These are phyloP conservation scores for Euleptes europaea DNA, from an alignment of 2,113 vertebrate species.

Conservation along the genomic window DNA sequence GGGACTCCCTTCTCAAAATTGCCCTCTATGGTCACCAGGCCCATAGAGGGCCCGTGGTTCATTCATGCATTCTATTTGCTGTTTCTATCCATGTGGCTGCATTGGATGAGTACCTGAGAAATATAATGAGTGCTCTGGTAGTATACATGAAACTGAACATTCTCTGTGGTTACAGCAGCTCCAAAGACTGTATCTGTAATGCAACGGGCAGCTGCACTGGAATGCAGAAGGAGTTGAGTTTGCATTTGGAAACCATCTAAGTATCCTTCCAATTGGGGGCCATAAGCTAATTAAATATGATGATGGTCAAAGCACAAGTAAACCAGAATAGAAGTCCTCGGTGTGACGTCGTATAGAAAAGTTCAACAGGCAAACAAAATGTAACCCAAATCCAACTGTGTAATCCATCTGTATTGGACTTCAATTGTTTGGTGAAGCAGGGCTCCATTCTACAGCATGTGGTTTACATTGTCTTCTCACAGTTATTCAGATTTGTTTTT, in stretches of 20 bases:
- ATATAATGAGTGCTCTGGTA: neutral
- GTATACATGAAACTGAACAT: neutral
- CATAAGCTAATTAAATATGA: neutral
- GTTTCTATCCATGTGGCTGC: neutral
- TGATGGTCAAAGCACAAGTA: neutral
- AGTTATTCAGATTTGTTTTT: slow-evolving; percentile 65
- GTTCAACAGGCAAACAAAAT: slow-evolving; percentile 45
- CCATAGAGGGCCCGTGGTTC: neutral
- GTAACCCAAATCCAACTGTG: slow-evolving; percentile 16
- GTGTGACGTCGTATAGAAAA: slow-evolving; percentile 14
- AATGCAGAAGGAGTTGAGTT: neutral
- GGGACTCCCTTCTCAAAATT: neutral
- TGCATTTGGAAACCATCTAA: neutral
- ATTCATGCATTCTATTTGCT: neutral
- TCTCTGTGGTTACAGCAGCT: neutral
- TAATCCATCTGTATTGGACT: slow-evolving; percentile 46
- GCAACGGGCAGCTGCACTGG: neutral
- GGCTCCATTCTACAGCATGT: slow-evolving; percentile 64
- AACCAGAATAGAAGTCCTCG: neutral
- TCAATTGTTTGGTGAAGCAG: slow-evolving; percentile 52
- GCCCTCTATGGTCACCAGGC: neutral
- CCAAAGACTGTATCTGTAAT: neutral
- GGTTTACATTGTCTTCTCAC: slow-evolving; percentile 73
- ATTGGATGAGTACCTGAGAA: neutral
- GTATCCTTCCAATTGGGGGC: neutral